phyloP scores from a whole-genome alignment of 2,888 invertebrate species.

The Itoplectis maculator region DNA sequence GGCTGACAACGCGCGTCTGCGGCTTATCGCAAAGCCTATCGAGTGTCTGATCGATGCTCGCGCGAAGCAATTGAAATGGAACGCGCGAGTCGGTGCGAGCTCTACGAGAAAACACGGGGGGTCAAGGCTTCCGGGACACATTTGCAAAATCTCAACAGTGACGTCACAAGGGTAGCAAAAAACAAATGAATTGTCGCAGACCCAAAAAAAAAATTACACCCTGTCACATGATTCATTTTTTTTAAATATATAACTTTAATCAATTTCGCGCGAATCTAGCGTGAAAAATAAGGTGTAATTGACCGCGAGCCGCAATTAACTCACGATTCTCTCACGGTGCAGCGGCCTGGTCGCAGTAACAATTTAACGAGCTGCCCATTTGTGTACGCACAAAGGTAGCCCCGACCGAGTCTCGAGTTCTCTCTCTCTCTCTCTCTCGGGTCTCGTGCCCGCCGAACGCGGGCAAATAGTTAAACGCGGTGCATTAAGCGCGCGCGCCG shows the following conservation, averaged over 20 bases:
- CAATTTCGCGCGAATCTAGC: too few species aligned
- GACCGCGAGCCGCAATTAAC: neutral
- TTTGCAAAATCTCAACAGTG: neutral
- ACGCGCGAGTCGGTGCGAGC: neutral
- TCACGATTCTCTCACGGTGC: conserved; percentile 25
- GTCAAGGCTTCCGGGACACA: neutral
- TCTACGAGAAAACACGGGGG: neutral
- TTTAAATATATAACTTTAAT: too few species aligned
- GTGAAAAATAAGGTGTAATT: too few species aligned
- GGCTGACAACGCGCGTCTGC: neutral
- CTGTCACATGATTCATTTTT: too few species aligned
- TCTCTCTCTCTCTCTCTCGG: too few species aligned
- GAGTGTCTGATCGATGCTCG: conserved; percentile 2
- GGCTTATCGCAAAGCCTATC: conserved; percentile 10
- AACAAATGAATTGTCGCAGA: too few species aligned
- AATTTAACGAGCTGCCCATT: conserved; percentile 42
- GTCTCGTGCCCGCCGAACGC: conserved; percentile 67
- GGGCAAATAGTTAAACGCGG: conserved; percentile 65
- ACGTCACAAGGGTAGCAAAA: neutral
- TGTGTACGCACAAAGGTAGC: conserved; percentile 27
- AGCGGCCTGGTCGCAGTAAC: conserved; percentile 8
- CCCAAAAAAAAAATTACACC: too few species aligned
- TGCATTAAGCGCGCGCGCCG: conserved; percentile 60
- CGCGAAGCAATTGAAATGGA: neutral
- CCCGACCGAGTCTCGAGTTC: conserved; percentile 19